Evolutionary conservation across 2,888 invertebrate species (phyloP).

Genomic region (Calameuta idolon): DNA sequence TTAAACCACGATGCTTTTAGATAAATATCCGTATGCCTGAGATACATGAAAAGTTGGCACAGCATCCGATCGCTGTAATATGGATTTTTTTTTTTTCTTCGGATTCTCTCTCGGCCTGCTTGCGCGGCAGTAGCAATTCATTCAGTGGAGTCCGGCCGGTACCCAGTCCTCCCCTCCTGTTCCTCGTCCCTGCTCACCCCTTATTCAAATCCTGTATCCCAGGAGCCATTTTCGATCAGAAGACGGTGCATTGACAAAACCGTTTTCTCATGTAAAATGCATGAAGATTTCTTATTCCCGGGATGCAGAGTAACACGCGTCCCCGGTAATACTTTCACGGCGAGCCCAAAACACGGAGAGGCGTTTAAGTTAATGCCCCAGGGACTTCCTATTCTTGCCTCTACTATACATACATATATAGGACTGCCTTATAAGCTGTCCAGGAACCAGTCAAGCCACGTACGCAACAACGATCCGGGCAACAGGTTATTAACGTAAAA

Average conservation of each 20-base stretch:
- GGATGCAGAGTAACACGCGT: constrained; percentile 32
- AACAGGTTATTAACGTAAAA: neutral
- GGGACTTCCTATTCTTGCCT: neutral
- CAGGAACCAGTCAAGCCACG: neutral
- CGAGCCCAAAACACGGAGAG: neutral
- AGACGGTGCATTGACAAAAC: constrained; percentile 57
- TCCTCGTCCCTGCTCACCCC: constrained; percentile 33
- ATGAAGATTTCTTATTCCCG: constrained; percentile 41
- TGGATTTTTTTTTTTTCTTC: neutral
- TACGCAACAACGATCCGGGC: neutral
- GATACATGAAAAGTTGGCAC: constrained; percentile 15
- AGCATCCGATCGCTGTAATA: constrained; percentile 26
- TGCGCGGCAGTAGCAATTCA: constrained; percentile 52
- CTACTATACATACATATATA: neutral
- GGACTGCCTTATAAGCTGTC: neutral
- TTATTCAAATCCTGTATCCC: constrained; percentile 59
- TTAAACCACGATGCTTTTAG: neutral
- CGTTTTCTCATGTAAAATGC: constrained; percentile 55
- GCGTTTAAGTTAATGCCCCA: neutral
- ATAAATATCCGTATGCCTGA: neutral
- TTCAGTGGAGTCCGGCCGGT: constrained; percentile 52
- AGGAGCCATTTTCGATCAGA: constrained; percentile 59
- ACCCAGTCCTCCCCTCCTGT: constrained; percentile 37
- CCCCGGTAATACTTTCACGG: neutral
- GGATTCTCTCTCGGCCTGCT: constrained; percentile 20